Percentiles rank a stretch among this genome's conserved stretches.
These are phyloP conservation scores for Oscheius sp. DNA, from an alignment of 2,888 invertebrate genomes.

Conservation along the genomic window DNA sequence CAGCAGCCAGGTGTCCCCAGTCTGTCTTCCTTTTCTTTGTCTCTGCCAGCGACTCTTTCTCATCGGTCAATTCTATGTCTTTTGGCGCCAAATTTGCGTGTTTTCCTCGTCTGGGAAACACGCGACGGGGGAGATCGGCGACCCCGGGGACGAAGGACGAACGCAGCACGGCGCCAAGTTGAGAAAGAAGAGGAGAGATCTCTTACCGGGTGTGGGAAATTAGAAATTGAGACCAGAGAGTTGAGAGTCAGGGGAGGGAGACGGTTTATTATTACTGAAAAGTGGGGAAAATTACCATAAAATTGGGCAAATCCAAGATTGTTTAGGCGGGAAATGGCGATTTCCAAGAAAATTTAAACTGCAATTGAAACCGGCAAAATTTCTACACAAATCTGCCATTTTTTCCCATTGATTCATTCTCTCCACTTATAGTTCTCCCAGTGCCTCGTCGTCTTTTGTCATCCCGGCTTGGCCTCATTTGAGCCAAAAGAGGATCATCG, in stretches of 20 bases:
- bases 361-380: no score
- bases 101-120: neutral
- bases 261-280: no score
- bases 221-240: neutral
- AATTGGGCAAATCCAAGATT: no score
- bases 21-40: no score
- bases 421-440: neutral
- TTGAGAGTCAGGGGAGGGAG: neutral
- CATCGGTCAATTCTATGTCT: neutral
- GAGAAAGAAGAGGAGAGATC: neutral
- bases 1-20: no score
- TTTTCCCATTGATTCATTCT: neutral
- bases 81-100: constrained; percentile 25
- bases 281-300: no score
- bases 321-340: no score
- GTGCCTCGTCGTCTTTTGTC: neutral
- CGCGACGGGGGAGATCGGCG: neutral
- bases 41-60: neutral
- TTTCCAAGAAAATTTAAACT: no score
- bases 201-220: neutral
- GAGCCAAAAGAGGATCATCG: constrained; percentile 29
- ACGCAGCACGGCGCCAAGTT: neutral
- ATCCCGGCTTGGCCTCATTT: constrained; percentile 22
- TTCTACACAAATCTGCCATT: no score
- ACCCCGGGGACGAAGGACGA: neutral